Base-by-base conservation (phyloP, 2,888 invertebrate genomes). In the Eulithis testata region DNA sequence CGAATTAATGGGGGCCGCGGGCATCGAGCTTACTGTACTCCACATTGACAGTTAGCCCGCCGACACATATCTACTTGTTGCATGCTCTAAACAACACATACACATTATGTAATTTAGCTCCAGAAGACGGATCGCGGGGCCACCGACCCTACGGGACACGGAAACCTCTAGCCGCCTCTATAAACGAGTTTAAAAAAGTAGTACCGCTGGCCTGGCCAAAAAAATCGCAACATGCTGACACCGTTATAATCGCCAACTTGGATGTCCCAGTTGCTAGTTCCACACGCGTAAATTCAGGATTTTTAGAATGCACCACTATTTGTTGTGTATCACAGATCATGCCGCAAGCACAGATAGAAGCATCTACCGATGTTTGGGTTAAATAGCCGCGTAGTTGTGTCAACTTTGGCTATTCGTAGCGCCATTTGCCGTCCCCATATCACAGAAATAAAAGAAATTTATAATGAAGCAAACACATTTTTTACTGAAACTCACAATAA, bases 161-260 rank as follows among this genome's bases (percentile, higher is more conserved):
- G 91, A 92, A 91, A 90, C 91, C 90, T 91, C 93, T 92, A 93
- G 91, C 88, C 89, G 91, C 86, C 83, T 91, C 91, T 91, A 91
- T 89, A 92, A 93, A 93, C 93, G 91, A 92, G 93, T 93, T 93
- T 93, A 92, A 90, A 91, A 91, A 93, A 92, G 93, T 91, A 92
- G 93, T 91, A 91, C 92, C 93, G 91, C 93, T 92, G 88, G 88
- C 93, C 93, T 92, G 88, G 88, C 93, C 93, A 93, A 93, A 93
- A 93, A 93, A 93, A 93, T 93, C 92, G 92, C 93, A 92, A 93
- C 93, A 93, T 93, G 93, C 91, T 93, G 93, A 92, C 93, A 93
- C 93, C 93, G 93, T 93, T 93, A 93, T 91, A 91, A 90, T 91
- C 91, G 93, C 93, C 93, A 91, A 90, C 90, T 90, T 91, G 93